Conservation (phyloP, 2,113 vertebrate genomes). For the Ciconia maguari region DNA sequence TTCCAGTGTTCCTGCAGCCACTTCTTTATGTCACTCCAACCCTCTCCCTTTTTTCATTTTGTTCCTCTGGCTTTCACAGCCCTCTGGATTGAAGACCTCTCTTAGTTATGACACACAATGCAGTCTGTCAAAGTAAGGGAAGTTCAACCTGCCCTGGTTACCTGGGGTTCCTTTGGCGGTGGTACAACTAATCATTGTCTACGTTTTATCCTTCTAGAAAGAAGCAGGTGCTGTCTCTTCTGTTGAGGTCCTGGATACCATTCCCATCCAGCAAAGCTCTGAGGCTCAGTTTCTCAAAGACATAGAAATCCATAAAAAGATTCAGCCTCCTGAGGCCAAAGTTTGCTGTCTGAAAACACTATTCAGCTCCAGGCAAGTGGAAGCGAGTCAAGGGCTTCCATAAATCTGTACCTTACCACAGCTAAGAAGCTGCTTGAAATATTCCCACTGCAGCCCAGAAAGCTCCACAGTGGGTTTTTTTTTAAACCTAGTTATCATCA, state of each 20-base stretch:
- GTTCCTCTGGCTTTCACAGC: not conserved
- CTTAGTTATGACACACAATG: not conserved
- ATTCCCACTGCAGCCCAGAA: not conserved
- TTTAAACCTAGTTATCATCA: not conserved
- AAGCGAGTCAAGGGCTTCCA: fast-evolving
- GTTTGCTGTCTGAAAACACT: not conserved
- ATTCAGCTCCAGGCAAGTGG: not conserved
- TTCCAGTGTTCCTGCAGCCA: not conserved
- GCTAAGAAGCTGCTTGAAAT: not conserved
- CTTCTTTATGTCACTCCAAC: not conserved
- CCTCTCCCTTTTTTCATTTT: not conserved
- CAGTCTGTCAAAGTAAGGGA: not conserved
- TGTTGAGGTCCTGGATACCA: not conserved
- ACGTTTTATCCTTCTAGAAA: not conserved
- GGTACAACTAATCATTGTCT: not conserved
- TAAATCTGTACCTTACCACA: not conserved
- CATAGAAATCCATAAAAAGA: not conserved
- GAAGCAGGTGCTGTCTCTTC: not conserved
- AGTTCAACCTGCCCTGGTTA: not conserved
- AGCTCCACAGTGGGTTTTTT: not conserved
- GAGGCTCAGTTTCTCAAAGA: not conserved
- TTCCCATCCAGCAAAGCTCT: not conserved
- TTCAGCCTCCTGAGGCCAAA: not conserved
- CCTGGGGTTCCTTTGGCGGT: not conserved
- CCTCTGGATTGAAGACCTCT: not conserved